A percentile compares a stretch with the other conserved stretches of the same genome.
Evolutionary conservation across 2,113 vertebrate genomes (phyloP).

Genomic region (Psilopsiagon aymara): DNA sequence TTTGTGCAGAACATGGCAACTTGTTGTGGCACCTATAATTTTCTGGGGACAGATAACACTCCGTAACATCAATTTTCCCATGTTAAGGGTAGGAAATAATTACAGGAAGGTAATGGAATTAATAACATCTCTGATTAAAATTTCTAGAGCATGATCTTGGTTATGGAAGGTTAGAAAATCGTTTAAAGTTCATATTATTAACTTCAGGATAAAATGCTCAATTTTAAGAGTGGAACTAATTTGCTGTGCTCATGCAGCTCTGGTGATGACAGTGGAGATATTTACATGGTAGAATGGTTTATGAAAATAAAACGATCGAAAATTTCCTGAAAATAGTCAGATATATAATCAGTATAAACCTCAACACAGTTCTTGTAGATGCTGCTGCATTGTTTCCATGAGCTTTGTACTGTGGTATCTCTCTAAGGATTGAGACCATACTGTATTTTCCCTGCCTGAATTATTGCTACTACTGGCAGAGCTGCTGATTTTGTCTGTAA

Average conservation of each 20-base stretch:
- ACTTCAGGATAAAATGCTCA: neutral
- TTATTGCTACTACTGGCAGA: neutral
- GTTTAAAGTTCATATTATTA: neutral
- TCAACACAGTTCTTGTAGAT: neutral
- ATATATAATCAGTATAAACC: neutral
- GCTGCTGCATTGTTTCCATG: neutral
- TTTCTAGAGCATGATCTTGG: neutral
- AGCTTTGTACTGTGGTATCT: neutral
- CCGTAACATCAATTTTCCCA: neutral
- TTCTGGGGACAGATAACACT: neutral
- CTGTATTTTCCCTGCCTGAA: neutral
- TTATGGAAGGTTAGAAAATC: neutral
- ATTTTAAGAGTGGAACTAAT: neutral
- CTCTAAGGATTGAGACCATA: rapidly evolving
- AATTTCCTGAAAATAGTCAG: neutral
- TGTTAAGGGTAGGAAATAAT: neutral
- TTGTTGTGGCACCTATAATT: conserved; percentile 15
- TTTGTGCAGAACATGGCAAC: neutral
- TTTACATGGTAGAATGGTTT: neutral
- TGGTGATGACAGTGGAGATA: neutral
- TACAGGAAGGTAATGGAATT: neutral
- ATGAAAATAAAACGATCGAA: neutral
- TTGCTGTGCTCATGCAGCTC: neutral
- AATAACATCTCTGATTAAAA: neutral
- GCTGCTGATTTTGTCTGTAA: neutral